Percentiles rank a stretch among this genome's conserved stretches.
Evolutionary conservation across 2,797 vertebrate species (phyloP).

Genomic region (Peromyscus melanophrys): DNA sequence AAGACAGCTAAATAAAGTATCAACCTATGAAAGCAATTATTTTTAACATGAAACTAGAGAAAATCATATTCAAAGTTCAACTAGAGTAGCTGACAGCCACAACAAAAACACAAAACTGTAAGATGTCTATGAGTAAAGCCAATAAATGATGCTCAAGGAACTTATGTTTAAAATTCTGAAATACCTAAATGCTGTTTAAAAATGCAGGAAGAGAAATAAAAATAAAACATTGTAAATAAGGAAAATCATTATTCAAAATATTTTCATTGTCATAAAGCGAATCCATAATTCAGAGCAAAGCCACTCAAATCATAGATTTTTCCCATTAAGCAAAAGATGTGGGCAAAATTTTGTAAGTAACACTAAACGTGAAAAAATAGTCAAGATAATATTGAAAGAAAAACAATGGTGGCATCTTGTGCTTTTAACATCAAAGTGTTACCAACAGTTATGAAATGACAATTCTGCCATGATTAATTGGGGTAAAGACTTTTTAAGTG

Average conservation of each 20-base stretch:
- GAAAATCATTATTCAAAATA: conserved; percentile 2
- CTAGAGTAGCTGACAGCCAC: not conserved
- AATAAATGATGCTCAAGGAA: not conserved
- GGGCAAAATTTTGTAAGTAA: not conserved
- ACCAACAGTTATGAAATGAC: not conserved
- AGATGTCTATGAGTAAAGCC: not conserved
- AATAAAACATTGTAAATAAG: not conserved
- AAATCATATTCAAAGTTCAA: not conserved
- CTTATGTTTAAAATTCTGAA: not conserved
- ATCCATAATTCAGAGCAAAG: not conserved
- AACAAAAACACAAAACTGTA: not conserved
- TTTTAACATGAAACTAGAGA: not conserved
- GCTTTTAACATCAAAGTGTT: not conserved
- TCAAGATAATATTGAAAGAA: not conserved
- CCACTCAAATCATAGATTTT: not conserved
- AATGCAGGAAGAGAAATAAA: not conserved
- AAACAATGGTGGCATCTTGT: not conserved
- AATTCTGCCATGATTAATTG: not conserved
- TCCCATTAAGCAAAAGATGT: not conserved
- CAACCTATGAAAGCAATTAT: not conserved
- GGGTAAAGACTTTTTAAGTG: not conserved
- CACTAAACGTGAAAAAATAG: not conserved
- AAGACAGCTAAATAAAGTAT: not conserved
- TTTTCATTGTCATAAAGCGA: not conserved
- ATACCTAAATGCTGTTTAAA: not conserved